Evolutionary conservation across 2,113 vertebrate species (phyloP), one percentile per base, ranked within the genome.

Genomic region (Opisthocomus hoazin): DNA sequence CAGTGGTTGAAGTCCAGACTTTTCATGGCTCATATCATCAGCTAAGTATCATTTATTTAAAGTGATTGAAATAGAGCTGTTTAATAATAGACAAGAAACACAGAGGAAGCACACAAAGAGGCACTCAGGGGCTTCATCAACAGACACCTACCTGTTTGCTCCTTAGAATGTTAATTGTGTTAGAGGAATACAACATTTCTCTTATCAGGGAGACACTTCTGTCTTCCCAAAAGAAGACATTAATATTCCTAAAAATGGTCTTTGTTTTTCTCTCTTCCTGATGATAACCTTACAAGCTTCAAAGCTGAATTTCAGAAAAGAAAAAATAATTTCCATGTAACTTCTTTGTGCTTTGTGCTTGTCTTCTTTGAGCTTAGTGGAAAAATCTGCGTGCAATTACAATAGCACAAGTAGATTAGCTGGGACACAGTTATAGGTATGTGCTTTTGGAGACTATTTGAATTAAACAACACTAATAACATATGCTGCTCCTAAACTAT

Each of bases 1-100:
- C 82, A 56, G 22, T 41, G 24, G 39, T 73, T 64, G 45, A 90
- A 83, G 53, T 80, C 48, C 57, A 79, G 53, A 77, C 12, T 69
- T 88, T 77, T 80, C 63, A 90, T 66, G 71, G 41, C 41, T 93
- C 58, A 37, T 90, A 82, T 85, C 75, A 79, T 15, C 61, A 88
- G 36, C n/a, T 90, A 80, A 77, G 75, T 74, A 86, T 61, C 5
- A 92, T 94, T 85, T 92, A 80, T 86, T 88, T 88, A 16, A 83
- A 88, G 54, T 80, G 24, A 88, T 39, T 77, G 58, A 86, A 93
- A 92, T n/a, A 41, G 18, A 89, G 37, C 19, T 93, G 48, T 90
- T 91, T 85, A 90, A 83, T 83, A 80, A 77, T 29, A 90, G 66
- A 37, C 34, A 83, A 93, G 86, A 88, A 95, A 80, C 54, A 79